Base-by-base conservation (phyloP, 2,888 invertebrate genomes). In the Adela reaumurella region DNA sequence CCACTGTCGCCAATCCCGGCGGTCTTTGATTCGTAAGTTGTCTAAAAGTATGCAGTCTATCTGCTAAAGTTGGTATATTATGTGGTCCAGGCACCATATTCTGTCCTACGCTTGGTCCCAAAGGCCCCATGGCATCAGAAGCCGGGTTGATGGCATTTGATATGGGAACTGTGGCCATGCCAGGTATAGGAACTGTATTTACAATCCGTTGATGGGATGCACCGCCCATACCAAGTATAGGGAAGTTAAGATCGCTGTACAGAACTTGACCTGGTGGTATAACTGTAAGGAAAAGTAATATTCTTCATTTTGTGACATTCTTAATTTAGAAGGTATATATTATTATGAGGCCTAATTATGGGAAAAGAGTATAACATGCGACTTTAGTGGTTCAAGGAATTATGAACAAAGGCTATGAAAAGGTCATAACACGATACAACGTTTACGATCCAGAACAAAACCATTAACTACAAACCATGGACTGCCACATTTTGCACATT, bases 11-110 rank as follows among this genome's bases (percentile, higher is more conserved):
- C 19, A 43, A 43, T 19, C 19, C 19, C 43, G 18, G 43, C 11
- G 3, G 63, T 57, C 74, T 70, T 16, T 67, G 64, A 1, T 69
- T 65, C 14, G 73, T 67, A 2, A 82, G 62, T 55, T 82, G 82
- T 19, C 82, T 68, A 59, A 82, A 83, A 20, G 78, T 80, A 58
- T 82, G 81, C 55, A 82, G 55, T 4, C 82, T 70, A 61, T 83
- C 82, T 8, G 81, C 80, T 48, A 82, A 58, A 14, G 80, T 68
- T 24, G 67, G 64, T 42, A 57, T 53, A 41, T n/a, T 47, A 49
- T 35, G 11, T 51, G 17, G 17, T 43, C 46, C 55, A 46, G 57
- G 45, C 19, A 51, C 47, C 2, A 51, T 44, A 1, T 54, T 52
- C 50, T 50, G 55, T 57, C n/a, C 48, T 35, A 24, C 45, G 47